phyloP scores from a whole-genome alignment of 1,140 invertebrate species.

The Drosophila eugracilis region DNA sequence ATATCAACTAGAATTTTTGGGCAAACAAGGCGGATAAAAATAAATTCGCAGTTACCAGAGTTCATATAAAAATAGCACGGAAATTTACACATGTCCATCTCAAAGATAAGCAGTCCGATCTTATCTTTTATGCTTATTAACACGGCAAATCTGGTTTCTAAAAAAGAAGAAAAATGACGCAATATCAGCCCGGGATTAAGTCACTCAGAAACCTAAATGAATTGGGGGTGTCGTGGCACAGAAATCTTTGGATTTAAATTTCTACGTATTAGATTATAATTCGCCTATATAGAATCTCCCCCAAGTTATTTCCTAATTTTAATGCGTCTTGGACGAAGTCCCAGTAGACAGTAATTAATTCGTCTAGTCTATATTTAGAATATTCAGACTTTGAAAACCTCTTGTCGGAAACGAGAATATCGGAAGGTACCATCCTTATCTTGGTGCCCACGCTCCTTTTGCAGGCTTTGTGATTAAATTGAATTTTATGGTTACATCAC shows the following conservation, averaged over 20 bases:
- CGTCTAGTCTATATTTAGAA: constrained; percentile 29
- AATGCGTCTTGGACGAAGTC: constrained; percentile 24
- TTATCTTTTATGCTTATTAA: constrained; percentile 53
- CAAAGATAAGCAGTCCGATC: constrained; percentile 37
- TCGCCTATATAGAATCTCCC: constrained; percentile 14
- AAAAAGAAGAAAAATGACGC: constrained; percentile 45
- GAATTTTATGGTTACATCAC: constrained; percentile 70
- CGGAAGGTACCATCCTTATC: too few species aligned
- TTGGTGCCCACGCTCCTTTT: constrained; percentile 47
- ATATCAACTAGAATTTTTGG: neutral
- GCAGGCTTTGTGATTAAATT: constrained; percentile 48
- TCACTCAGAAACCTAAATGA: constrained; percentile 41
- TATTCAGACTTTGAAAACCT: constrained; percentile 21
- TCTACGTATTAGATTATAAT: constrained; percentile 6
- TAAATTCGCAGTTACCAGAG: constrained; percentile 16
- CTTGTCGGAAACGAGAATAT: constrained; percentile 37
- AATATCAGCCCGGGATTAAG: constrained; percentile 50
- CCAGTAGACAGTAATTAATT: constrained; percentile 23
- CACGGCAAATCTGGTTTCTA: constrained; percentile 11
- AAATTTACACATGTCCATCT: constrained; percentile 50
- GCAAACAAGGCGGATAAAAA: constrained; percentile 30
- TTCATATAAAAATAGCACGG: constrained; percentile 47
- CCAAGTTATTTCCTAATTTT: constrained; percentile 26
- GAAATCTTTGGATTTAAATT: constrained; percentile 1
- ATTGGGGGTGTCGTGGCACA: constrained; percentile 28